Conservation (phyloP, 2,797 vertebrate genomes). For the Paguma larvata region DNA sequence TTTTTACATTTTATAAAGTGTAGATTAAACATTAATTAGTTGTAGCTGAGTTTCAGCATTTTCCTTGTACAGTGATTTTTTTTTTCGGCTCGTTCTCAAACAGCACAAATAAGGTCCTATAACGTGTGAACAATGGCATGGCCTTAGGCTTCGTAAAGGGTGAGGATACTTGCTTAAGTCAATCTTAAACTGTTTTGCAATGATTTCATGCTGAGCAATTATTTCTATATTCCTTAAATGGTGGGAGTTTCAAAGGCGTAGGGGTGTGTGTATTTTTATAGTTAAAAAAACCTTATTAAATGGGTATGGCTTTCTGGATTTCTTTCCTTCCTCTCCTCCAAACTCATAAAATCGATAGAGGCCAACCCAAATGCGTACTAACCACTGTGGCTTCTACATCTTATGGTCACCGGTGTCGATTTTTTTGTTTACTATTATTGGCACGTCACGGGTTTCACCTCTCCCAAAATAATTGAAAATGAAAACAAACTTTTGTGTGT, state of each 20-base stretch:
- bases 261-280: constrained; percentile 64
- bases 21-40: constrained; percentile 84
- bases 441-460: constrained; percentile 72
- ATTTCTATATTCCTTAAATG: constrained; percentile 65
- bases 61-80: constrained; percentile 62
- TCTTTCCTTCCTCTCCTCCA: constrained; percentile 51
- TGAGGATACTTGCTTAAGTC: constrained; percentile 14
- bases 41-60: constrained; percentile 71
- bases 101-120: constrained; percentile 54
- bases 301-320: constrained; percentile 46
- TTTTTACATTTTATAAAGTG: constrained; percentile 71
- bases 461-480: constrained; percentile 85
- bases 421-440: constrained; percentile 80
- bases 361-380: constrained; percentile 51
- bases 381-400: constrained; percentile 3
- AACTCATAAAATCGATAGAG: constrained; percentile 66
- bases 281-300: constrained; percentile 65
- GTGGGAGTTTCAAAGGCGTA: constrained; percentile 53
- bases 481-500: constrained; percentile 79
- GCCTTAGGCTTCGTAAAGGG: background rate
- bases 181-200: constrained; percentile 56
- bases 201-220: constrained; percentile 75
- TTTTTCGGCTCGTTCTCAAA: constrained; percentile 42
- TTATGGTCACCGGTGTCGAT: background rate
- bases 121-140: constrained; percentile 67